These are phyloP conservation scores for Myathropa florea DNA, from an alignment of 2,888 invertebrate genomes.

Conservation along the genomic window DNA sequence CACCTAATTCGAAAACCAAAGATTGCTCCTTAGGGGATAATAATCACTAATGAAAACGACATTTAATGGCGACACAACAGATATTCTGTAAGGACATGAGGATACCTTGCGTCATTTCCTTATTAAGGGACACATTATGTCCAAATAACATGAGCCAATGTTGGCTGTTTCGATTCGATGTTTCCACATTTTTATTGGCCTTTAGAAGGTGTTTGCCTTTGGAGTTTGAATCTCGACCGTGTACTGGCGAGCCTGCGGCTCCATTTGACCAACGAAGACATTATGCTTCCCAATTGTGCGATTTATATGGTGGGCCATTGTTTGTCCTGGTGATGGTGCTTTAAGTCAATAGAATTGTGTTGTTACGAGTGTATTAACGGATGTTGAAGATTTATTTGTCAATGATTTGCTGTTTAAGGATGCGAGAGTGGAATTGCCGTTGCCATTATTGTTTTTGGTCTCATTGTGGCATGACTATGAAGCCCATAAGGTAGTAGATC, in stretches of 20 bases:
- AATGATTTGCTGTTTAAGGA: slow-evolving; percentile 45
- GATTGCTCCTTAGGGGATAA: slow-evolving; percentile 70
- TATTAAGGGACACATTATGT: slow-evolving; percentile 67
- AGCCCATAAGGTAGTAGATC: too few species aligned
- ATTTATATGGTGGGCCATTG: slow-evolving; percentile 60
- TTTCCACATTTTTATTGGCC: slow-evolving; percentile 60
- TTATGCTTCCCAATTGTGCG: slow-evolving; percentile 60
- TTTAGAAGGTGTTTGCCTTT: slow-evolving; percentile 8
- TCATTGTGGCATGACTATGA: too few species aligned
- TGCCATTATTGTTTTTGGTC: slow-evolving; percentile 27
- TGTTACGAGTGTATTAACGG: slow-evolving; percentile 63
- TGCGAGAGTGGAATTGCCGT: slow-evolving; percentile 36
- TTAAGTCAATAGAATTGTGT: slow-evolving; percentile 63
- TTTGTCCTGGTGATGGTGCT: slow-evolving; percentile 57
- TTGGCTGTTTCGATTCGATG: slow-evolving; percentile 31
- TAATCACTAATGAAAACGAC: slow-evolving; percentile 71
- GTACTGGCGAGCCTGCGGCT: background rate
- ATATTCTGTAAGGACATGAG: slow-evolving; percentile 32
- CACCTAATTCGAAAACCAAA: slow-evolving; percentile 70
- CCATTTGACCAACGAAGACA: slow-evolving; percentile 59
- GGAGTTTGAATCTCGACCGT: background rate
- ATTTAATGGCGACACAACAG: slow-evolving; percentile 68
- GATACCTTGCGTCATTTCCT: slow-evolving; percentile 71
- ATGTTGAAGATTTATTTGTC: slow-evolving; percentile 63
- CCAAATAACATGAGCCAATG: slow-evolving; percentile 45